A percentile compares a stretch with the other conserved stretches of the same genome.
Evolutionary conservation across 2,888 invertebrate species (phyloP).

Genomic region (Melieria picta): DNA sequence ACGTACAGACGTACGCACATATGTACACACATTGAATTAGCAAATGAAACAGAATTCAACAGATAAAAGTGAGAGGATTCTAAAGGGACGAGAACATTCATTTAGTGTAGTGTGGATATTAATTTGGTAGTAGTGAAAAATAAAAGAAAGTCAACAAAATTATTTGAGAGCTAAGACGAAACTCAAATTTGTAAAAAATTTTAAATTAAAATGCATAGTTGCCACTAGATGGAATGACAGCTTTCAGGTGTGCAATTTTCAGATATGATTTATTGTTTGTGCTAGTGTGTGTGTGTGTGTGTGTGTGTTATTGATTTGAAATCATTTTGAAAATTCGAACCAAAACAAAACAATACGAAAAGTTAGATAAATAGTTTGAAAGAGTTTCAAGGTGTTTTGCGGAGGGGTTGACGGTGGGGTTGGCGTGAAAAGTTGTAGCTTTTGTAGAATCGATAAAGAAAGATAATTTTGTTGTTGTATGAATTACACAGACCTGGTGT

Average conservation of each 20-base stretch:
- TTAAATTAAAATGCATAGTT: not conserved
- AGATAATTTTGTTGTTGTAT: slow-evolving; percentile 17
- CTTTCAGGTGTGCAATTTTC: not conserved
- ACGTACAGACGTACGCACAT: slow-evolving; percentile 1
- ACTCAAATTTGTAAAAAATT: not conserved
- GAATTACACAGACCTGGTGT: slow-evolving; percentile 66
- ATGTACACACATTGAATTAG: slow-evolving; percentile 10
- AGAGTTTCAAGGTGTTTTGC: slow-evolving; percentile 6
- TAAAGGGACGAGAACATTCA: slow-evolving; percentile 22
- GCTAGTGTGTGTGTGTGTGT: too few species aligned
- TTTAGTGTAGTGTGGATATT: slow-evolving; percentile 26
- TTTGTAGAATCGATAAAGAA: slow-evolving; percentile 40
- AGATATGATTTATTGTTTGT: not conserved
- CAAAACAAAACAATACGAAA: slow-evolving; percentile 19
- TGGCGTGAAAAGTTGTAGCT: slow-evolving; percentile 28
- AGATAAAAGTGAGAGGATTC: slow-evolving; percentile 37
- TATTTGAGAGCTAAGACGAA: not conserved
- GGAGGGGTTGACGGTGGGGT: too few species aligned
- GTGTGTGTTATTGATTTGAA: slow-evolving; percentile 3
- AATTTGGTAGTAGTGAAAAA: slow-evolving; percentile 19
- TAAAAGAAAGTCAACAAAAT: not conserved
- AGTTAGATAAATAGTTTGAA: slow-evolving; percentile 1
- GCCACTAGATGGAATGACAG: not conserved
- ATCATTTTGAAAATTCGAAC: slow-evolving; percentile 4
- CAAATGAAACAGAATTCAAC: slow-evolving; percentile 32